phyloP scores from a whole-genome alignment of 2,113 vertebrate species.

The Alosa alosa region DNA sequence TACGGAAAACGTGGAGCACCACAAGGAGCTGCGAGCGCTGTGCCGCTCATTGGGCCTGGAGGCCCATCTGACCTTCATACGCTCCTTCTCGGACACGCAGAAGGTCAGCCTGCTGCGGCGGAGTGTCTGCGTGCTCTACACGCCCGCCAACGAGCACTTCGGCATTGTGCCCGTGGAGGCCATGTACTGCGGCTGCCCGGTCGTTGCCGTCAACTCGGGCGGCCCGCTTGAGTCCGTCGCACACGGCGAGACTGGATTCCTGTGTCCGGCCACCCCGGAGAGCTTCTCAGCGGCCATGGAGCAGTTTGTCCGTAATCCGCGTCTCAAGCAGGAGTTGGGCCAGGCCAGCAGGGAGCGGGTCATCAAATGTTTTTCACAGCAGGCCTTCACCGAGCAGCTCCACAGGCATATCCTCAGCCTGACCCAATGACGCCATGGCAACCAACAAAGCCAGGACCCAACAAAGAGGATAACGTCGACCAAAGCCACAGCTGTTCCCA shows the following conservation, averaged over 20 bases:
- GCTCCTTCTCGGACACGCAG: slow-evolving; percentile 86
- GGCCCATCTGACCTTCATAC: slow-evolving; percentile 82
- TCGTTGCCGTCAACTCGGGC: slow-evolving; percentile 90
- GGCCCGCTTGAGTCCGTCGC: slow-evolving; percentile 89
- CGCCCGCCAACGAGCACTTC: slow-evolving; percentile 94
- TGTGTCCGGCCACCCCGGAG: slow-evolving; percentile 80
- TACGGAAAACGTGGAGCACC: slow-evolving; percentile 87
- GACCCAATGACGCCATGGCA: slow-evolving; percentile 63
- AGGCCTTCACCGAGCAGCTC: slow-evolving; percentile 86
- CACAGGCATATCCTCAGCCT: slow-evolving; percentile 79
- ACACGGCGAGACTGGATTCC: slow-evolving; percentile 84
- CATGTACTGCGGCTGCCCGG: slow-evolving; percentile 92
- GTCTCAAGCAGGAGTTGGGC: slow-evolving; percentile 83
- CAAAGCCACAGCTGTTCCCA: background rate
- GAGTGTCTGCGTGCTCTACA: slow-evolving; percentile 86
- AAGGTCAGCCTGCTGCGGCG: slow-evolving; percentile 82
- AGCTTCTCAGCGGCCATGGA: slow-evolving; percentile 86
- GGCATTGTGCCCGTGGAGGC: slow-evolving; percentile 96
- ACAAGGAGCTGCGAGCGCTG: slow-evolving; percentile 79
- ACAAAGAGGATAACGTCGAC: background rate
- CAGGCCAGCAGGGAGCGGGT: slow-evolving; percentile 85
- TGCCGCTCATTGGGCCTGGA: slow-evolving; percentile 67
- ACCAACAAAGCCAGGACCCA: background rate
- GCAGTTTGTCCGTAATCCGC: slow-evolving; percentile 78
- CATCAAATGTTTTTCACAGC: slow-evolving; percentile 82